These are phyloP conservation scores for Erinaceus europaeus DNA, from an alignment of 2,113 vertebrate species.

Conservation along the genomic window DNA sequence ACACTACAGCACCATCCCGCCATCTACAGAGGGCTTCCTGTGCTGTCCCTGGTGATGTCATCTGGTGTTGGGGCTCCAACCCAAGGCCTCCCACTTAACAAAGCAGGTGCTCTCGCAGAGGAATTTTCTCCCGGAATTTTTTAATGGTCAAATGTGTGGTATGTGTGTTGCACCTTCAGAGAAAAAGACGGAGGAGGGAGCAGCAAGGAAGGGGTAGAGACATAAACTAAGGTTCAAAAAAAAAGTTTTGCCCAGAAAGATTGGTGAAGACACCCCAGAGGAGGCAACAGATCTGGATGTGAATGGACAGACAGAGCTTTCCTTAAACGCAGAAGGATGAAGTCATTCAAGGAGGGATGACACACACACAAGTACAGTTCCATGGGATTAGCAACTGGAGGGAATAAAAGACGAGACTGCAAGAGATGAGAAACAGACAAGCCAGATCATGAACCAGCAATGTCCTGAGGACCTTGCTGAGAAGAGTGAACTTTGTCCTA, in stretches of 20 bases:
- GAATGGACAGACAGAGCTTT: neutral
- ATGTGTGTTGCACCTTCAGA: too few relatives aligned
- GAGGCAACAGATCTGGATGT: neutral
- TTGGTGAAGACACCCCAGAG: neutral
- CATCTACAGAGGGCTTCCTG: too few relatives aligned
- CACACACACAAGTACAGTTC: neutral
- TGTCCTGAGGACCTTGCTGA: neutral
- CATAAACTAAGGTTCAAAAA: neutral
- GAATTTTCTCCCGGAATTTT: too few relatives aligned
- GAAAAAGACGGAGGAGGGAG: neutral
- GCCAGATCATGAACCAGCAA: neutral
- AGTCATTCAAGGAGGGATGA: neutral
- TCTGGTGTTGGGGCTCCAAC: too few relatives aligned
- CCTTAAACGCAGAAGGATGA: neutral
- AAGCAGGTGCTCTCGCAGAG: too few relatives aligned
- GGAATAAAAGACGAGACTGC: neutral
- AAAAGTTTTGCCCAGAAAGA: neutral
- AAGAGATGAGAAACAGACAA: neutral
- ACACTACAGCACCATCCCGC: too few relatives aligned
- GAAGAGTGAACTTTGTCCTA: constrained; percentile 18
- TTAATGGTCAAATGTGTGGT: too few relatives aligned
- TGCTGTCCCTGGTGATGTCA: too few relatives aligned
- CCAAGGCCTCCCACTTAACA: too few relatives aligned
- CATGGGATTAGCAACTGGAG: too few relatives aligned
- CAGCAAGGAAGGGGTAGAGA: neutral